phyloP scores from a whole-genome alignment of 2,113 vertebrate genomes.

The Eublepharis macularius region DNA sequence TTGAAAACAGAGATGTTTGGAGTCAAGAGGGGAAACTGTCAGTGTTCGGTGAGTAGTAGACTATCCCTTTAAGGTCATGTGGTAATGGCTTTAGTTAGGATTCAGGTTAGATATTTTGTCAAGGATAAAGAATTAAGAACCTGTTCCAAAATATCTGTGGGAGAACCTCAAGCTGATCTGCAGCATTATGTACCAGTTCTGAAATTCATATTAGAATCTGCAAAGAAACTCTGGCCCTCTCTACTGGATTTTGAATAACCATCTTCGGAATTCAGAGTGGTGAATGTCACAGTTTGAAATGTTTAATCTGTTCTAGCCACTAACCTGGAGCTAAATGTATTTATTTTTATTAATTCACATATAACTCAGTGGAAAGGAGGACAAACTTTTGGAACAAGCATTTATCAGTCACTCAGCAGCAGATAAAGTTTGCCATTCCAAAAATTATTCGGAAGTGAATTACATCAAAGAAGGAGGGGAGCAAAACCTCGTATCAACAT shows the following conservation, averaged over 20 bases:
- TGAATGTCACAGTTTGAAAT: too few species aligned
- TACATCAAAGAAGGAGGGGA: background rate
- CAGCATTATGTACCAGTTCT: background rate
- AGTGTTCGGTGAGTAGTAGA: too few species aligned
- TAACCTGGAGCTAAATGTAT: background rate
- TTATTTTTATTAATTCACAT: background rate
- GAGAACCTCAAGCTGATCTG: too few species aligned
- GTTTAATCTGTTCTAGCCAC: background rate
- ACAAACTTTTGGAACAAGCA: background rate
- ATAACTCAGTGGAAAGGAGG: background rate
- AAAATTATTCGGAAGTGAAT: background rate
- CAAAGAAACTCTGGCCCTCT: background rate
- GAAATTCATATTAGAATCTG: background rate
- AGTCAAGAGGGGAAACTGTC: too few species aligned
- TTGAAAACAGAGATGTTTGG: too few species aligned
- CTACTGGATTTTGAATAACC: background rate
- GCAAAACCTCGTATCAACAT: constrained; percentile 17
- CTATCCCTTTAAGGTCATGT: too few species aligned
- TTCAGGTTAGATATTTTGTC: background rate
- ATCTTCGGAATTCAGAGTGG: background rate
- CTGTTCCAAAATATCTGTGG: background rate
- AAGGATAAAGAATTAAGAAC: background rate
- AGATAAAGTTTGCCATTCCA: constrained; percentile 4
- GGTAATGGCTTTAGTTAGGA: too few species aligned
- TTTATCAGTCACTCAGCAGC: background rate